Evolutionary conservation across 2,888 invertebrate genomes (phyloP).

Genomic region (Scaeva pyrastri): DNA sequence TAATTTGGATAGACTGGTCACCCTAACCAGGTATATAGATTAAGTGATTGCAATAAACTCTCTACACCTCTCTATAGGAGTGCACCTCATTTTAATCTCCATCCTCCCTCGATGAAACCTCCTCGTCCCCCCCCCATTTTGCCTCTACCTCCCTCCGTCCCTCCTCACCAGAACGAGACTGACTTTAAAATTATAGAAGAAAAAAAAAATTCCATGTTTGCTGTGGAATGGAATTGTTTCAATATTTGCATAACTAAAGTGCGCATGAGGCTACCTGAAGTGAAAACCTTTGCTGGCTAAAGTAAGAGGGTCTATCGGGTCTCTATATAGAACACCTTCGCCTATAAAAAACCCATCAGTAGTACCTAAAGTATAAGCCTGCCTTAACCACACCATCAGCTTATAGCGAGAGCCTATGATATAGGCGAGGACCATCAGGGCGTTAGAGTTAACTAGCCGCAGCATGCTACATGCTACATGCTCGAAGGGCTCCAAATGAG

Average conservation of each 20-base stretch:
- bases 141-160: not conserved
- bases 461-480: constrained; percentile 66
- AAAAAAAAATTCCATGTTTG: constrained; percentile 3
- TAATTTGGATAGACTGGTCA: not conserved
- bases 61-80: constrained; percentile 55
- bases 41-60: constrained; percentile 73
- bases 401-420: not conserved
- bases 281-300: not conserved
- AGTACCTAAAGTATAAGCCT: not conserved
- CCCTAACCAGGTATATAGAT: constrained; percentile 40
- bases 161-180: constrained; percentile 37
- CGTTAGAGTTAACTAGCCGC: constrained; percentile 65
- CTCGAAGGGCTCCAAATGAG: constrained; percentile 68
- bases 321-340: not conserved
- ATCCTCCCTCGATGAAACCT: not conserved
- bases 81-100: not conserved
- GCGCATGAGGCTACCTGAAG: constrained; percentile 66
- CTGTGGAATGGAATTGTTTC: constrained; percentile 64
- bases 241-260: constrained; percentile 76
- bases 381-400: too few species aligned
- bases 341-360: not conserved
- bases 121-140: not conserved
- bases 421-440: not conserved
- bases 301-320: constrained; percentile 4
- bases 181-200: constrained; percentile 35